phyloP scores from a whole-genome alignment of 2,888 invertebrate genomes.

The Sepiola atlantica region DNA sequence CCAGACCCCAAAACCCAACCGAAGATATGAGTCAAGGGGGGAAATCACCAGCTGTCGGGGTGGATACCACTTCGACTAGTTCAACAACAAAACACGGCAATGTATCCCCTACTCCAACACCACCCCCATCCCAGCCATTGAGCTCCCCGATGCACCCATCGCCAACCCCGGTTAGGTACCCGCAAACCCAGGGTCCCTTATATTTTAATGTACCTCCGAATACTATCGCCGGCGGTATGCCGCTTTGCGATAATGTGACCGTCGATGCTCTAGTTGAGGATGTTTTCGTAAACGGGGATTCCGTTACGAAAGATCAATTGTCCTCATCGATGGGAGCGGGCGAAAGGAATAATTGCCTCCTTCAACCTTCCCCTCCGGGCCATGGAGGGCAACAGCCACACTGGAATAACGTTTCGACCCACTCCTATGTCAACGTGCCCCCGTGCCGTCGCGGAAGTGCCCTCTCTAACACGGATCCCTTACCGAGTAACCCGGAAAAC shows the following conservation, averaged over 20 bases:
- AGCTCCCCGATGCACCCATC: neutral
- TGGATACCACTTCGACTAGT: neutral
- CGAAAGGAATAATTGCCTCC: neutral
- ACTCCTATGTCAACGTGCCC: neutral
- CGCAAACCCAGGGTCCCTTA: neutral
- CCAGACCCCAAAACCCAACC: neutral
- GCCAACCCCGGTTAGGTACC: neutral
- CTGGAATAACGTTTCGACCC: neutral
- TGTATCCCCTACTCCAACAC: neutral
- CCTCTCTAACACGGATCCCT: neutral
- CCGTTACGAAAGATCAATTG: neutral
- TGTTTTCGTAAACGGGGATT: neutral
- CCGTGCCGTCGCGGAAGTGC: neutral
- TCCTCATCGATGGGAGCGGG: neutral
- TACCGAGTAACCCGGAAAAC: conserved; percentile 2
- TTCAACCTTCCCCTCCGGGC: neutral
- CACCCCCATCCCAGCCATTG: neutral
- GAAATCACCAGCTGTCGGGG: neutral
- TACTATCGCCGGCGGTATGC: neutral
- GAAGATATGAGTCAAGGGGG: neutral
- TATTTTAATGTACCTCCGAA: neutral
- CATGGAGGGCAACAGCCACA: neutral
- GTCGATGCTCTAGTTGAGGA: neutral
- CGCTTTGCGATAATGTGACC: neutral
- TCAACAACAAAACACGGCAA: neutral